These are phyloP conservation scores for Stegodyphus mimosarum DNA, from an alignment of 1,140 invertebrate genomes.

Conservation along the genomic window DNA sequence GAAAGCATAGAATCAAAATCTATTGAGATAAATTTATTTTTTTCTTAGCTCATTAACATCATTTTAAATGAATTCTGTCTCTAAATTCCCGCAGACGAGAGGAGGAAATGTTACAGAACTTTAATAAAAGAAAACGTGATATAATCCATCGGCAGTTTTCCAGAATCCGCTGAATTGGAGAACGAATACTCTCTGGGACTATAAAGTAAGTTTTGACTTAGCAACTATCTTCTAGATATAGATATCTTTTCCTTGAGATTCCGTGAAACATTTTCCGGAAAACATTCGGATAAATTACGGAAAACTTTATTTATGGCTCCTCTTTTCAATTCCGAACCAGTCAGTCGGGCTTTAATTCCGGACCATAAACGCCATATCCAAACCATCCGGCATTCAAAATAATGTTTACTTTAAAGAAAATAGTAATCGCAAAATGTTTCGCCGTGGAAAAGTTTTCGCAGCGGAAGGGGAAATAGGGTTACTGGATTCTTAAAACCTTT, in stretches of 20 bases:
- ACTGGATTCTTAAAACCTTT: background rate
- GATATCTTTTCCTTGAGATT: conserved; percentile 41
- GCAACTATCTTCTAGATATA: conserved; percentile 13
- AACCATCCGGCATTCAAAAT: conserved; percentile 53
- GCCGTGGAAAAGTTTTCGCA: conserved; percentile 26
- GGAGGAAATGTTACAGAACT: no score
- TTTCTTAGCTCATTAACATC: no score
- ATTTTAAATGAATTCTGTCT: no score
- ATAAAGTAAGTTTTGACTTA: conserved; percentile 40
- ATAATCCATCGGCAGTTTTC: no score
- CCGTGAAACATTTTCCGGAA: conserved; percentile 40
- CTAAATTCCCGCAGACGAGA: no score
- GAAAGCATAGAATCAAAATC: no score
- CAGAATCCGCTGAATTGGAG: no score
- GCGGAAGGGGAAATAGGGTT: conserved; percentile 4
- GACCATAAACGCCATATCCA: conserved; percentile 54
- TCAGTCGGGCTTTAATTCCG: conserved; percentile 48
- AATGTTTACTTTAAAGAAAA: conserved; percentile 57
- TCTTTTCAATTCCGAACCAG: conserved; percentile 48
- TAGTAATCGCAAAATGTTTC: conserved; percentile 28
- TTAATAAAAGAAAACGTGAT: no score
- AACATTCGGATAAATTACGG: conserved; percentile 54
- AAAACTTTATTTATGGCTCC: conserved; percentile 54
- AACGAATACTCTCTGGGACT: conserved; percentile 20
- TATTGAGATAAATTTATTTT: no score